A percentile compares a stretch with the other conserved stretches of the same genome.
phyloP scores from a whole-genome alignment of 2,113 vertebrate species.

The Cervus canadensis region DNA sequence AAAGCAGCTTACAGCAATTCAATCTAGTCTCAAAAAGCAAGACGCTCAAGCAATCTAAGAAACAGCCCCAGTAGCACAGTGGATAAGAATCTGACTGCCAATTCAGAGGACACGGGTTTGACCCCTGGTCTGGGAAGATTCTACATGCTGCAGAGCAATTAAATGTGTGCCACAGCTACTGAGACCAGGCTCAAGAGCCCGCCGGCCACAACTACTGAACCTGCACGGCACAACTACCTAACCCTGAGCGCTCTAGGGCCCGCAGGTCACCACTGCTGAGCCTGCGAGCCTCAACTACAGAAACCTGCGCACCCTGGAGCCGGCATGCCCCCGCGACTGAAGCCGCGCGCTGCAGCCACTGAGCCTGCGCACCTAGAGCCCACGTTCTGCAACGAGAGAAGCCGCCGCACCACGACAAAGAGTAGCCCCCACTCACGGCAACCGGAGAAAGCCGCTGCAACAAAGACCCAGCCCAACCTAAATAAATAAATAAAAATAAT shows the following conservation, averaged over 20 bases:
- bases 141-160: background rate
- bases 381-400: background rate
- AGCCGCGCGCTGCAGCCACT: background rate
- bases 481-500: background rate
- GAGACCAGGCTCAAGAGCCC: background rate
- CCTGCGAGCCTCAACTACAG: background rate
- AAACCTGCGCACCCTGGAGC: background rate
- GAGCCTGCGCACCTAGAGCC: background rate
- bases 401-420: background rate
- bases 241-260: background rate
- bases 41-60: background rate
- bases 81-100: background rate
- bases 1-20: background rate
- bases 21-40: background rate
- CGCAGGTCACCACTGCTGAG: background rate
- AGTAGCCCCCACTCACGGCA: background rate
- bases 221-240: background rate
- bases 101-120: background rate
- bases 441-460: background rate
- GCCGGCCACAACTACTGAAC: rapidly evolving
- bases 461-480: background rate
- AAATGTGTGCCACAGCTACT: background rate
- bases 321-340: rapidly evolving
- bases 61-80: background rate
- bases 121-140: background rate